Evolutionary conservation across 1,140 invertebrate species (phyloP).

Genomic region (Diuraphis noxia): DNA sequence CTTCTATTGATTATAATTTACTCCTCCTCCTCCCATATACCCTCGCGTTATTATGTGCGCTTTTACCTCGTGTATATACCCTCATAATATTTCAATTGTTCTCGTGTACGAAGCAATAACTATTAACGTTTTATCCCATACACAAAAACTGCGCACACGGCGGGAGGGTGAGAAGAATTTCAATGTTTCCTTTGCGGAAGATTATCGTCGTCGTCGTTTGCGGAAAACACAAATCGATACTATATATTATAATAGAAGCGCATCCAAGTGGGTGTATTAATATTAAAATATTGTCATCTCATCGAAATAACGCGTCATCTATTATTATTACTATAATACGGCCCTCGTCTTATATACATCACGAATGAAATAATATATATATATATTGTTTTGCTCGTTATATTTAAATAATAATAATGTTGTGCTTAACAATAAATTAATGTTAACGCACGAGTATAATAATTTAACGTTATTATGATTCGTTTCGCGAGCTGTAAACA

Average conservation of each 20-base stretch:
- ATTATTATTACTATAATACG: not conserved
- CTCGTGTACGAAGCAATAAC: not conserved
- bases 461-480: slow-evolving; percentile 5
- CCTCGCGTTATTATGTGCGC: not conserved
- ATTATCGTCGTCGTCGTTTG: not conserved
- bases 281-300: not conserved
- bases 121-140: slow-evolving; percentile 11
- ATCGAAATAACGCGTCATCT: not conserved
- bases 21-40: not conserved
- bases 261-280: not conserved
- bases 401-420: not conserved
- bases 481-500: not conserved
- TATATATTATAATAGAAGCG: too few species aligned
- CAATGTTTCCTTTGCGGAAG: not conserved
- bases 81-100: slow-evolving; percentile 31
- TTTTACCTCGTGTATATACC: not conserved
- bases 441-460: not conserved
- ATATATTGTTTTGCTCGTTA: not conserved
- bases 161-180: not conserved
- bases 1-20: slow-evolving; percentile 29
- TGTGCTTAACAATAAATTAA: not conserved
- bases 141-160: not conserved
- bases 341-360: too few species aligned
- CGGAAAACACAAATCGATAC: not conserved
- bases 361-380: too few species aligned